Base-by-base conservation (phyloP, 2,797 vertebrate species). In the Sorex maritimensis region DNA sequence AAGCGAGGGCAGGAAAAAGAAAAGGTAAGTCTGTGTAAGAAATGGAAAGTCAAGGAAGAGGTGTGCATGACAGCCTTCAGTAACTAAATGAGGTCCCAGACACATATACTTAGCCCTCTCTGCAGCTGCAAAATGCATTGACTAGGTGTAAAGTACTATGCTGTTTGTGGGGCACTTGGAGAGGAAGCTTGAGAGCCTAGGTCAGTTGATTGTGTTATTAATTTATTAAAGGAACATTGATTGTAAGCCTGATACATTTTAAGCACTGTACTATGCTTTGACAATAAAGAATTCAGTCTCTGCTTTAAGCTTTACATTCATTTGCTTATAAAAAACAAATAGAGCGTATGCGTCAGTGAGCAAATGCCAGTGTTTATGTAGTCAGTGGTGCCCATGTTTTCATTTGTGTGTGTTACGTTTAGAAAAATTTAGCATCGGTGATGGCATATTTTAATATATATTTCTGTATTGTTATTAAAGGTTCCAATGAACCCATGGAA, bases 401-500 rank as follows among this genome's bases (percentile, higher is more conserved):
- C 15, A 0, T 75, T 82, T 58, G 49, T 58, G 49, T 90, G 21
- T 58, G 93, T 87, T 73, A 82, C 71, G 86, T 68, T 82, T 86
- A 86, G 49, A 30, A 91, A 78, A 91, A 38, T 58, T 52, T 85
- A 30, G 92, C n/a, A 46, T 2, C 7, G 63, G 6, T 65, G 12
- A 55, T 92, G 28, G n/a, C 23, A 23, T 89, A 11, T 86, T 77
- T 73, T 85, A 44, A 44, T 88, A 0, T 90, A n/a, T 81, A 14
- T 38, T 85, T 94, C 78, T 95, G 88, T 95, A 13, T 96, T 95
- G 94, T 94, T 63, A 17, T 95, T 88, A 58, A 96, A 98, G 99
- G 98, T 96, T 98, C 98, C 38, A 97, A 97, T 90, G 98, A 98
- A 55, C 97, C 98, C 68, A 96, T 99, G 95, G 99, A 99, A 69